A percentile compares a stretch with the other conserved stretches of the same genome.
Evolutionary conservation across 1,140 invertebrate genomes (phyloP).

Genomic region (Schlechtendalia chinensis): DNA sequence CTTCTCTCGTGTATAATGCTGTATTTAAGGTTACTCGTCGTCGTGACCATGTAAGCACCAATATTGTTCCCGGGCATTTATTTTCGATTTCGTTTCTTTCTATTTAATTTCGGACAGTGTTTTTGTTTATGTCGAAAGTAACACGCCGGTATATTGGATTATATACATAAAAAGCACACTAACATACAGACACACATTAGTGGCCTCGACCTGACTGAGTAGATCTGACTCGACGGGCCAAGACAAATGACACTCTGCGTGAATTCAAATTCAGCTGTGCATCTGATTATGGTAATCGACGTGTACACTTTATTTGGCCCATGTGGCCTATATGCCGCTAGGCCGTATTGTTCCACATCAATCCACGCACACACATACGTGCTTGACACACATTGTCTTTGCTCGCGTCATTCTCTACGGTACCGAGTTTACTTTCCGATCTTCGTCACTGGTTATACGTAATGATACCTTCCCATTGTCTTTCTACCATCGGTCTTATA

Average conservation of each 20-base stretch:
- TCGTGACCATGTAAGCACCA: background rate
- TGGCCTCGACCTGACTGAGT: too few relatives aligned
- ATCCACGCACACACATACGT: background rate
- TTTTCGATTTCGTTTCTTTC: conserved; percentile 1
- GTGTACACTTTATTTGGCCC: background rate
- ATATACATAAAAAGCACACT: too few relatives aligned
- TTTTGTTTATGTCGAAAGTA: background rate
- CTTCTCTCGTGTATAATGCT: too few relatives aligned
- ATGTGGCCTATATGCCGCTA: background rate
- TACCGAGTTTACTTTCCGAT: background rate
- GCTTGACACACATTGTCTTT: background rate
- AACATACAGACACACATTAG: background rate
- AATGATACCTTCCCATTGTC: background rate
- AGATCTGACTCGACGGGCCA: background rate
- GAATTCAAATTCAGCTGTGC: conserved; percentile 17
- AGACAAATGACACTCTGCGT: conserved; percentile 3
- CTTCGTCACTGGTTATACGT: background rate
- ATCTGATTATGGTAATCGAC: conserved; percentile 22
- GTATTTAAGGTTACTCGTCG: background rate
- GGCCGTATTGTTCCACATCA: conserved; percentile 4
- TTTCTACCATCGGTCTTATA: background rate
- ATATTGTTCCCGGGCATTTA: background rate
- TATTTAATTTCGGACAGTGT: conserved; percentile 8
- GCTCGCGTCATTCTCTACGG: background rate
- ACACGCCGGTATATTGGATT: background rate